Conservation (phyloP, 1,140 invertebrate genomes). For the Musca vetustissima region DNA sequence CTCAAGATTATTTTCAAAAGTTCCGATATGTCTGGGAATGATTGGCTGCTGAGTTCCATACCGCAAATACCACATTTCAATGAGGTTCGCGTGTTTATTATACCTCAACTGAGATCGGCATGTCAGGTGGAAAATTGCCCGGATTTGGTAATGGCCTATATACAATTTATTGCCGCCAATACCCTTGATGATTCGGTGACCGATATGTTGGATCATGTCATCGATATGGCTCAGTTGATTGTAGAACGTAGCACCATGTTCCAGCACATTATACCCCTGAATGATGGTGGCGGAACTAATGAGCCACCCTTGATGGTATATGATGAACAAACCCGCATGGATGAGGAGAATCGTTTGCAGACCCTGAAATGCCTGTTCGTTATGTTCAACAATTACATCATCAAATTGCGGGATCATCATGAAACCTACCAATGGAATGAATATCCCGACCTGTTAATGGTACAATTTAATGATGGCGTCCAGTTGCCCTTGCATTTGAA, state of each 20-base stretch:
- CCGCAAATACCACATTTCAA: constrained; percentile 73
- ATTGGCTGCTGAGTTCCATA: constrained; percentile 81
- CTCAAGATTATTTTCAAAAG: constrained; percentile 62
- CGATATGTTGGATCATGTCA: constrained; percentile 66
- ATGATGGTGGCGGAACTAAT: constrained; percentile 54
- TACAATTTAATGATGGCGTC: constrained; percentile 84
- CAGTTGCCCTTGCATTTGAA: constrained; percentile 83
- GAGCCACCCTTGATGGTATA: constrained; percentile 53
- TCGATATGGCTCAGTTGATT: constrained; percentile 86
- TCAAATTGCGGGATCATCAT: constrained; percentile 62
- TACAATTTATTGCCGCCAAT: constrained; percentile 80
- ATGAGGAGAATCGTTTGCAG: constrained; percentile 65
- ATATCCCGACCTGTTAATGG: constrained; percentile 70
- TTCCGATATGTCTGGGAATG: constrained; percentile 50
- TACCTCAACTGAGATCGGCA: constrained; percentile 74
- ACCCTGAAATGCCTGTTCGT: constrained; percentile 63
- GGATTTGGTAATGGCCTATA: constrained; percentile 82
- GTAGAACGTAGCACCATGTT: constrained; percentile 91
- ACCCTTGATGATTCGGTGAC: constrained; percentile 66
- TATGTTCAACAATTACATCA: constrained; percentile 55
- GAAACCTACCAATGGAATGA: constrained; percentile 70
- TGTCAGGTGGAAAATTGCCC: constrained; percentile 90
- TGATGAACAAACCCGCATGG: constrained; percentile 52
- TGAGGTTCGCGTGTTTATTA: constrained; percentile 66
- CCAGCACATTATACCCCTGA: constrained; percentile 71